Conservation (phyloP, 2,888 invertebrate species). For the Cheilosia urbana region DNA sequence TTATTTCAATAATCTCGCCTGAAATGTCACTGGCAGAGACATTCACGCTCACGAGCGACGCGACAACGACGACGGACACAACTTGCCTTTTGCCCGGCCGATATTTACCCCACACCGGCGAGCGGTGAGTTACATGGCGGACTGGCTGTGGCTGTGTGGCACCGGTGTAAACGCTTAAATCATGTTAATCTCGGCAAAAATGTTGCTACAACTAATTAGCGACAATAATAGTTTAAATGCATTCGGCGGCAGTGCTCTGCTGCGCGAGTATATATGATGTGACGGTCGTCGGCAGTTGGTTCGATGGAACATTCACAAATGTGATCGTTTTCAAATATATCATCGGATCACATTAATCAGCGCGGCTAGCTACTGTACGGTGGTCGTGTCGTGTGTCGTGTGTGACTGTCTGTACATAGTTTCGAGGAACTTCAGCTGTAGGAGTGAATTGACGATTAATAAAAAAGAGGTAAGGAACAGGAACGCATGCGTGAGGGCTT, state of each 20-base stretch:
- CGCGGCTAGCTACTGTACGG: slow-evolving; percentile 53
- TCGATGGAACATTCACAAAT: slow-evolving; percentile 48
- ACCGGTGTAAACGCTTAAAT: slow-evolving; percentile 63
- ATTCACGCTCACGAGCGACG: slow-evolving; percentile 24
- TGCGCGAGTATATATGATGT: not conserved
- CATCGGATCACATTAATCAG: slow-evolving; percentile 74
- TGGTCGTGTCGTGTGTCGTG: not conserved
- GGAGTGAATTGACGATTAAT: slow-evolving; percentile 54
- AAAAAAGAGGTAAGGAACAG: not conserved
- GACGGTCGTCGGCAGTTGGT: slow-evolving; percentile 14
- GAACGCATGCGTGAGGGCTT: slow-evolving; percentile 10
- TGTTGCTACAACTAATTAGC: slow-evolving; percentile 72
- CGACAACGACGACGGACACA: not conserved
- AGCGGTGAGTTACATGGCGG: slow-evolving; percentile 33
- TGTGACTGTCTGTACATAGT: slow-evolving; percentile 32
- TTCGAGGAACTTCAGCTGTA: slow-evolving; percentile 34
- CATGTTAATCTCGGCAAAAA: slow-evolving; percentile 71
- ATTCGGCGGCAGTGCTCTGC: slow-evolving; percentile 11
- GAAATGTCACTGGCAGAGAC: slow-evolving; percentile 59
- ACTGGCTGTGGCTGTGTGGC: slow-evolving; percentile 4
- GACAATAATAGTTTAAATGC: slow-evolving; percentile 64
- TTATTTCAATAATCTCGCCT: slow-evolving; percentile 68
- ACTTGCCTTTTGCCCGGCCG: slow-evolving; percentile 35
- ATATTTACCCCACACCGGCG: slow-evolving; percentile 19
- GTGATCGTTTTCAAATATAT: slow-evolving; percentile 70